Conservation (phyloP, 2,797 vertebrate species). For the Rhinophrynus dorsalis region DNA sequence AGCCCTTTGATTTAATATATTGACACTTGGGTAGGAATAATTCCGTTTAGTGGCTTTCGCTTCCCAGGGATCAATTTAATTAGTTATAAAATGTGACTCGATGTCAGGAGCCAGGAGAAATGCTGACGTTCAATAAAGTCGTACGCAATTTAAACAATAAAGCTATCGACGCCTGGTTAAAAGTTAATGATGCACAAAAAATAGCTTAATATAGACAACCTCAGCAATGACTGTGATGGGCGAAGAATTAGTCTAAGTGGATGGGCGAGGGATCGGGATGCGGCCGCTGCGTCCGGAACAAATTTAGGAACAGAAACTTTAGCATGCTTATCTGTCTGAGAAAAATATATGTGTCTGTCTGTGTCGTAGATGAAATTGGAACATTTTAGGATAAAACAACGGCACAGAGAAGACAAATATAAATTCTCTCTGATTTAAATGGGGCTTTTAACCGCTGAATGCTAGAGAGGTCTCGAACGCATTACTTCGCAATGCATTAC, state of each 20-base stretch:
- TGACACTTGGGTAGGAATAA: slow-evolving; percentile 98
- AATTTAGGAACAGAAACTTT: slow-evolving; percentile 61
- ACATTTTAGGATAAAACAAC: too few relatives aligned
- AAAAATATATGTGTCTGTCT: background rate
- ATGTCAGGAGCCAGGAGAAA: slow-evolving; percentile 94
- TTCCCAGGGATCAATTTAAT: slow-evolving; percentile 97
- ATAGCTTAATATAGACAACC: slow-evolving; percentile 88
- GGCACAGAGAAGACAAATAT: too few relatives aligned
- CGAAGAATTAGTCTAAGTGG: slow-evolving; percentile 88
- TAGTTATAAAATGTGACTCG: slow-evolving; percentile 99
- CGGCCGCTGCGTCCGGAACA: slow-evolving; percentile 81
- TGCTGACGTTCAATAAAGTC: slow-evolving; percentile 98
- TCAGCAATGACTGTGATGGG: slow-evolving; percentile 80
- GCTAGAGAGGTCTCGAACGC: too few relatives aligned
- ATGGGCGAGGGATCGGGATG: slow-evolving; percentile 76
- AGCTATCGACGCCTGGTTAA: slow-evolving; percentile 88
- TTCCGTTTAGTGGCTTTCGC: slow-evolving; percentile 94
- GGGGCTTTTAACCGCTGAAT: too few relatives aligned
- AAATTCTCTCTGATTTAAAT: too few relatives aligned
- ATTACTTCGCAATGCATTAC: too few relatives aligned
- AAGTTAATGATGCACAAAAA: slow-evolving; percentile 96
- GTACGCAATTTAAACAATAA: slow-evolving; percentile 92
- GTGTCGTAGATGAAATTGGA: too few relatives aligned
- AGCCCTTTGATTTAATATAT: slow-evolving; percentile 99
- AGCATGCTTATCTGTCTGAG: background rate